phyloP scores from a whole-genome alignment of 2,797 vertebrate species.

The Alcedo atthis region DNA sequence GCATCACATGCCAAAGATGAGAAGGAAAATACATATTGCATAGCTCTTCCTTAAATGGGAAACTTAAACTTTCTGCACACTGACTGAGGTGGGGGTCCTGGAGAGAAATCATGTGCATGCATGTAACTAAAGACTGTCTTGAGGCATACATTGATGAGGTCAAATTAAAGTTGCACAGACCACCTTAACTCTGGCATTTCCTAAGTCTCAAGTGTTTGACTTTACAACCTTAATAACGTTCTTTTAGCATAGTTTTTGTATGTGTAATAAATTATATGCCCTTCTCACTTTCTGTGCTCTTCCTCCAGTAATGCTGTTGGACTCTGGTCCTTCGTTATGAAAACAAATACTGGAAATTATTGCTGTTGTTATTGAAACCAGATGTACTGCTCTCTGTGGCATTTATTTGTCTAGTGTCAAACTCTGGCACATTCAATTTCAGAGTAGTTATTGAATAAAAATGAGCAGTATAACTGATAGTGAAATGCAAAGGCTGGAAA shows the following conservation, averaged over 20 bases:
- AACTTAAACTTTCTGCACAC: background rate
- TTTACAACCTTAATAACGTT: constrained; percentile 68
- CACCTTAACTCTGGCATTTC: constrained; percentile 69
- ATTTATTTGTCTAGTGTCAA: constrained; percentile 65
- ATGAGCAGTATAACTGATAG: constrained; percentile 8
- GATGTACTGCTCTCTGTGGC: constrained; percentile 54
- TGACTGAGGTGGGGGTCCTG: background rate
- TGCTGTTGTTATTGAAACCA: constrained; percentile 70
- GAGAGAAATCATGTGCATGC: background rate
- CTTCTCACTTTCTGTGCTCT: constrained; percentile 61
- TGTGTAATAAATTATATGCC: constrained; percentile 53
- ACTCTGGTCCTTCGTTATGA: constrained; percentile 7
- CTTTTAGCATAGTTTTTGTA: constrained; percentile 60
- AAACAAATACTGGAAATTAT: constrained; percentile 72
- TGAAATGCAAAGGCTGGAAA: constrained; percentile 26
- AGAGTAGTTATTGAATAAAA: constrained; percentile 29
- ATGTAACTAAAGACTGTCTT: constrained; percentile 11
- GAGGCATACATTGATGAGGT: background rate
- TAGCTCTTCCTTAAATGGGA: background rate
- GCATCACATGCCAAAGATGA: background rate
- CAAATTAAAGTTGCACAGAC: constrained; percentile 59
- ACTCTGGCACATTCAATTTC: constrained; percentile 32
- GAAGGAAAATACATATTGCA: background rate
- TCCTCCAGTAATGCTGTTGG: constrained; percentile 46
- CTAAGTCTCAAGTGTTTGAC: constrained; percentile 60